phyloP scores from a whole-genome alignment of 2,113 vertebrate genomes.

The Oryctolagus cuniculus region DNA sequence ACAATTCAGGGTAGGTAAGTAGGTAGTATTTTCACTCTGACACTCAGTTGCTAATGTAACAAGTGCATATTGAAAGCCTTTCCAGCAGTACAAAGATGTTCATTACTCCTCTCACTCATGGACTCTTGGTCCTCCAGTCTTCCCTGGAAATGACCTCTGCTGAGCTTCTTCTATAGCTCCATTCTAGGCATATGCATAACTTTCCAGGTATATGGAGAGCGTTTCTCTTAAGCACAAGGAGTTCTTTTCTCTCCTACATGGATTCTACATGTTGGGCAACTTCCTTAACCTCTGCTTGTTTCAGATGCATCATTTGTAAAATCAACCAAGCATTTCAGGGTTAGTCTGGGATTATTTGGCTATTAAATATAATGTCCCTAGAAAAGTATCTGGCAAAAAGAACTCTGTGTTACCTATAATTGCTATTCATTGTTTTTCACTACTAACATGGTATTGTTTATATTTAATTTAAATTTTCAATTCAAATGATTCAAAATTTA shows the following conservation, averaged over 20 bases:
- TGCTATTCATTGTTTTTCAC: not conserved
- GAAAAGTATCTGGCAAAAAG: not conserved
- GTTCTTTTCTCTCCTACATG: not conserved
- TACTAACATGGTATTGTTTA: no score
- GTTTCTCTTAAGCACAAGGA: not conserved
- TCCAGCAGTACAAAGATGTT: not conserved
- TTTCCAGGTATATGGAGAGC: not conserved
- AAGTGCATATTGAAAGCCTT: not conserved
- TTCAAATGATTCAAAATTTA: not conserved
- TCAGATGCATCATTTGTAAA: not conserved
- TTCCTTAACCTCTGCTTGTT: not conserved
- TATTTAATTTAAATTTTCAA: slow-evolving; percentile 20
- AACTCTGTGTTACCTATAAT: not conserved
- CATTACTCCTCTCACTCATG: not conserved
- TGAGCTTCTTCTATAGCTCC: not conserved
- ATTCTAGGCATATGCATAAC: not conserved
- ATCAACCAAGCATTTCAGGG: not conserved
- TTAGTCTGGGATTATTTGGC: slow-evolving; percentile 10
- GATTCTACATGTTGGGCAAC: not conserved
- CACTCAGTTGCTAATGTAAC: not conserved
- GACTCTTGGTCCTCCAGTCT: not conserved
- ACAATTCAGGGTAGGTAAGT: not conserved
- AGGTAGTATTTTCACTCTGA: not conserved
- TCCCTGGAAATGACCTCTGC: not conserved
- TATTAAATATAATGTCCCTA: not conserved